Conservation (phyloP, 1,140 invertebrate genomes). For the Pollicipes pollicipes region DNA sequence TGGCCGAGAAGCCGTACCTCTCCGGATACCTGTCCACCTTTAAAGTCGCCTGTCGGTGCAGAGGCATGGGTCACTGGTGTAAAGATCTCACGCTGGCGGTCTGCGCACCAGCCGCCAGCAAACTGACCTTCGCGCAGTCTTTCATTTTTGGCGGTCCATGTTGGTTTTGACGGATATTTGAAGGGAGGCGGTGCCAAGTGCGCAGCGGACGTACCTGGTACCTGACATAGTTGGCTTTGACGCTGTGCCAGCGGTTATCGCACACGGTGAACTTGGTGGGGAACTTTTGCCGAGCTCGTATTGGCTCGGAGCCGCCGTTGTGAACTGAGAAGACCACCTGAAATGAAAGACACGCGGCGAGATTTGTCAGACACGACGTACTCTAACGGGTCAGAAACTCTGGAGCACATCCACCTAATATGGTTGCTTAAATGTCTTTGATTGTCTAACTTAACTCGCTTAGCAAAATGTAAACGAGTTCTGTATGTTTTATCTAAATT, state of each 20-base stretch:
- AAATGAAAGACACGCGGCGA: conserved; percentile 12
- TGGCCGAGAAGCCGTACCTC: conserved; percentile 17
- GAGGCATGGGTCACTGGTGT: no score
- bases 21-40: conserved; percentile 46
- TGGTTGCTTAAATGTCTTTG: no score
- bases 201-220: conserved; percentile 20
- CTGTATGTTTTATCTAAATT: neutral
- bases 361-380: neutral
- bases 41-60: conserved; percentile 33
- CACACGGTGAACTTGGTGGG: conserved; percentile 48
- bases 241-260: conserved; percentile 70
- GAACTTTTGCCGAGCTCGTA: conserved; percentile 38
- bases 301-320: conserved; percentile 40
- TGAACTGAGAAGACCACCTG: conserved; percentile 49
- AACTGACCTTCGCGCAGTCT: no score
- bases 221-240: conserved; percentile 52
- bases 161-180: no score
- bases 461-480: no score
- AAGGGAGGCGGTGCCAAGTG: conserved; percentile 4
- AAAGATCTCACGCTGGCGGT: no score
- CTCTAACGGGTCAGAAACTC: neutral
- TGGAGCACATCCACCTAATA: neutral
- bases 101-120: no score
- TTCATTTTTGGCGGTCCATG: neutral
- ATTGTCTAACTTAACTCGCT: no score